Evolutionary conservation across 2,113 vertebrate genomes (phyloP).

Genomic region (Silurus meridionalis): DNA sequence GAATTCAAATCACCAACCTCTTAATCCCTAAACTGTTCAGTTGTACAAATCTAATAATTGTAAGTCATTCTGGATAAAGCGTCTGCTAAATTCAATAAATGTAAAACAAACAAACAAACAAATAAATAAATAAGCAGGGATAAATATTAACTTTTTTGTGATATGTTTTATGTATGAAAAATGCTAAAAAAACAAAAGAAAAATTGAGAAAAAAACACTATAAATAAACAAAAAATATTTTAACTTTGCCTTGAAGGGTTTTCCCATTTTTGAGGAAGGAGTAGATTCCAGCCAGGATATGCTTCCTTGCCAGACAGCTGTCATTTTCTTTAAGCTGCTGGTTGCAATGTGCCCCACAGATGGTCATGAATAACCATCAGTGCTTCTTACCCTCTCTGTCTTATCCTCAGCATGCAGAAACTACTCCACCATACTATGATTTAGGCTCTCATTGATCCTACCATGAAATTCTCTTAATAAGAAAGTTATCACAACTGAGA

Average conservation of each 20-base stretch:
- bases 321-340: slow-evolving; percentile 27
- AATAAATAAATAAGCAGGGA: too few species aligned
- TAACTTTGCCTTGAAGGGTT: slow-evolving; percentile 11
- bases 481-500: slow-evolving; percentile 19
- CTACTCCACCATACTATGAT: background rate
- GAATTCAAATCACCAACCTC: too few species aligned
- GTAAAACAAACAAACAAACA: background rate
- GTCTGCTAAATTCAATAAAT: too few species aligned
- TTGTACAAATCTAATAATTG: too few species aligned
- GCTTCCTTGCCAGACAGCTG: slow-evolving; percentile 26
- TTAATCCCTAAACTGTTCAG: too few species aligned
- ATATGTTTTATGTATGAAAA: background rate
- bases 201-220: background rate
- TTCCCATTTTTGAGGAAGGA: background rate
- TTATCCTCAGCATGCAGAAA: slow-evolving; percentile 17
- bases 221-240: background rate
- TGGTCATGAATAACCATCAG: slow-evolving; percentile 34
- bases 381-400: slow-evolving; percentile 1
- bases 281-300: background rate
- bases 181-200: background rate
- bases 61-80: too few species aligned
- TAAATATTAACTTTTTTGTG: background rate
- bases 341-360: slow-evolving; percentile 19
- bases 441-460: slow-evolving; percentile 4
- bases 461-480: slow-evolving; percentile 20